A percentile compares a stretch with the other conserved stretches of the same genome.
Evolutionary conservation across 2,797 vertebrate genomes (phyloP).

Genomic region (Phalanger gymnotis): DNA sequence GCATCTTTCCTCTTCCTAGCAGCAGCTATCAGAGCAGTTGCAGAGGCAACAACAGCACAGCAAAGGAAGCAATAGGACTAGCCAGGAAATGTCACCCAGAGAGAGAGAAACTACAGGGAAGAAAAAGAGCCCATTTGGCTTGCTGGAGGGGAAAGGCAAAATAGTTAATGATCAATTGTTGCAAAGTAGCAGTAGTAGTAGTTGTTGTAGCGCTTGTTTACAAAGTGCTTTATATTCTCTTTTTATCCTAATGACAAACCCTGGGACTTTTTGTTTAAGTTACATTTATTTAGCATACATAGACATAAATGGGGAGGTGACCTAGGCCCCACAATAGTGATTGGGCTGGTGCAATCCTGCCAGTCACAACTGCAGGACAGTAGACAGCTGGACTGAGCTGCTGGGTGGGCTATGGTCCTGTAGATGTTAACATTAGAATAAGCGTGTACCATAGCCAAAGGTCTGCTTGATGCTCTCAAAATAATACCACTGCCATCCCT

Average conservation of each 20-base stretch:
- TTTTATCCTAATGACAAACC: neutral
- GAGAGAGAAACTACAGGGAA: neutral
- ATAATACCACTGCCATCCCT: slow-evolving; percentile 97
- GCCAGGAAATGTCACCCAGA: neutral
- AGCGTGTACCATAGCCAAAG: slow-evolving; percentile 93
- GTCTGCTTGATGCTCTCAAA: slow-evolving; percentile 98
- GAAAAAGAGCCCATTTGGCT: neutral
- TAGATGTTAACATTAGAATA: slow-evolving; percentile 87
- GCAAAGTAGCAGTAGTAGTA: neutral
- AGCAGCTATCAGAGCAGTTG: neutral
- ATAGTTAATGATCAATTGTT: neutral
- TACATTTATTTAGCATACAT: slow-evolving; percentile 89
- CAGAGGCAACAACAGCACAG: neutral
- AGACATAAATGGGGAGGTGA: slow-evolving; percentile 84
- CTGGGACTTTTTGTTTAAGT: slow-evolving; percentile 74
- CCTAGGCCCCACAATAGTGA: slow-evolving; percentile 78
- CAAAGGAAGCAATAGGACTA: neutral
- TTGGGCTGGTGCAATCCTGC: slow-evolving; percentile 81
- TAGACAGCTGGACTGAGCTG: slow-evolving; percentile 70
- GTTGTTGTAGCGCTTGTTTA: neutral
- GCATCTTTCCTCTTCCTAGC: neutral
- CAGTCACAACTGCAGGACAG: slow-evolving; percentile 76
- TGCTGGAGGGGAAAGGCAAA: neutral
- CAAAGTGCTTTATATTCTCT: neutral
- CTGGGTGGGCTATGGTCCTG: slow-evolving; percentile 14